Evolutionary conservation across 2,888 invertebrate genomes (phyloP), one percentile per base, ranked within the genome.

Genomic region (Eutolmus rufibarbis): DNA sequence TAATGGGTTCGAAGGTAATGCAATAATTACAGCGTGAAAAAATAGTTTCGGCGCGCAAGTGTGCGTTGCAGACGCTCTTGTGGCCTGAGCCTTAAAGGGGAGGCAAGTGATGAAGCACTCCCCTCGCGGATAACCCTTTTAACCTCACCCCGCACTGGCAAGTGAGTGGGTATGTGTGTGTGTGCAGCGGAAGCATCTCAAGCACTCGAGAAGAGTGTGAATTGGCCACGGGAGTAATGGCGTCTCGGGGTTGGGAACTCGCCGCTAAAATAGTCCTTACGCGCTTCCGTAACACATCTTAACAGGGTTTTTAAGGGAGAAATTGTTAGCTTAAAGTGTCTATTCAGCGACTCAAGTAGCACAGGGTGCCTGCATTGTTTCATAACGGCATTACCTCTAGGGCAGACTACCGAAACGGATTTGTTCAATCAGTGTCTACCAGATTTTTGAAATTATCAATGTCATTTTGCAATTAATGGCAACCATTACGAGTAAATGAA

Each of bases 21-120:
- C 82, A 82, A 82, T 82, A 82, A 82, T 57, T 82, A 66, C 37
- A 82, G 82, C 82, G 82, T 82, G 82, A 57, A 82, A 57, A 37
- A 82, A 37, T 82, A 82, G 82, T 82, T 82, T 51, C 56, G 81
- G 2, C 56, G 56, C 56, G 19, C 19, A 34, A 82, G 82, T 82
- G 40, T 82, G 66, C 82, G 66, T 57, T 82, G 2, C 82, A 19
- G 31, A 12, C 5, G 4, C 34, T 37, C 37, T 66, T 66, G 8
- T 57, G 66, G 16, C 5, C 19, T 37, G 16, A 46, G 4, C 43
- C 43, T 16, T 46, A 46, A 46, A 31, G 81, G 81, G 56, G 12
- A 51, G 43, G 43, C 31, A 51, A 28, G 46, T 56, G 81, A 81
- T 46, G 28, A 51, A 56, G 81, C 51, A 46, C 51, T 56, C 31